Conservation (phyloP, 2,888 invertebrate genomes). For the Pogonocherus hispidulus region DNA sequence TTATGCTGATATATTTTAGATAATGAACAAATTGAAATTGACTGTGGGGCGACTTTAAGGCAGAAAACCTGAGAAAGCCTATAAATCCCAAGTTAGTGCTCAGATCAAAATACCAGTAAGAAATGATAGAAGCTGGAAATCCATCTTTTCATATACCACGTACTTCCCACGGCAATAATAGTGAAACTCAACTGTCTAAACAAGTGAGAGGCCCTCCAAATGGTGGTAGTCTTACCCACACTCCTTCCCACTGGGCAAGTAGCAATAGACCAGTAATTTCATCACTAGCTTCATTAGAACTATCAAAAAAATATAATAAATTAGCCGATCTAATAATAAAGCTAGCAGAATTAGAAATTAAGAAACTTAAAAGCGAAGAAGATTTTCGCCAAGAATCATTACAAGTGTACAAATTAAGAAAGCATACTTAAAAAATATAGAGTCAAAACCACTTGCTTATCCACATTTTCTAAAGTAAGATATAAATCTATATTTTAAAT, state of each 20-base stretch:
- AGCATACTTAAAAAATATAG: constrained; percentile 17
- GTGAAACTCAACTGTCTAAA: neutral
- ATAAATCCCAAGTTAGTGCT: neutral
- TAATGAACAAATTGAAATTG: constrained; percentile 4
- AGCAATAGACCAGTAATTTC: neutral
- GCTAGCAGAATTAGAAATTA: neutral
- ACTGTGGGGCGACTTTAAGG: neutral
- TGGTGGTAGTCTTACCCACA: neutral
- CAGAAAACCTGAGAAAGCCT: neutral
- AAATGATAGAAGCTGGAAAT: no score
- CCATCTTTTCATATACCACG: neutral
- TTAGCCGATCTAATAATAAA: neutral
- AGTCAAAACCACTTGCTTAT: neutral
- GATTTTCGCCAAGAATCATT: neutral
- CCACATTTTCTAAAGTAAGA: neutral
- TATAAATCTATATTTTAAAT: constrained; percentile 2
- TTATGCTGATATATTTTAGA: neutral
- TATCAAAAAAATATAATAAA: constrained; percentile 12
- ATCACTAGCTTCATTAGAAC: neutral
- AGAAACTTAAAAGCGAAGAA: neutral
- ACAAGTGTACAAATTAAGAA: neutral
- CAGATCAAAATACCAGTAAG: neutral
- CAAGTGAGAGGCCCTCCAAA: neutral
- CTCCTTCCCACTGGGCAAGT: neutral
- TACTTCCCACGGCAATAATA: neutral